phyloP scores from a whole-genome alignment of 1,140 invertebrate species.

The Mamestra configurata region DNA sequence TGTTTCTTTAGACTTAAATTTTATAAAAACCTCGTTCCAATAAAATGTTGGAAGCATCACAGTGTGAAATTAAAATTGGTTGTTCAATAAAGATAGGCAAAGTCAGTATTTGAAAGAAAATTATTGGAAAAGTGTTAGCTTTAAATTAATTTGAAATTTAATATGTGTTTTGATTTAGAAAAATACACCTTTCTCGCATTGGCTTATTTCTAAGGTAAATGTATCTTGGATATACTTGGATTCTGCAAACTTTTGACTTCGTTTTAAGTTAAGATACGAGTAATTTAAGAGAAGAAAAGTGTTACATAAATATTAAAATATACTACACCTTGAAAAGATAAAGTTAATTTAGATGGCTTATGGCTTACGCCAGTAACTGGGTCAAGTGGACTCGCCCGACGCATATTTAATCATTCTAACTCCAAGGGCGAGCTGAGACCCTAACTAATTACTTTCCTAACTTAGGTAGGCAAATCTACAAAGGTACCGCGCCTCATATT shows the following conservation, averaged over 20 bases:
- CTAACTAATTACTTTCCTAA: slow-evolving; percentile 47
- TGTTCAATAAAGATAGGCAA: background rate
- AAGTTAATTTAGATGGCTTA: slow-evolving; percentile 16
- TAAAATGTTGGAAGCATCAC: slow-evolving; percentile 1
- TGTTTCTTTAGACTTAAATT: slow-evolving; percentile 23
- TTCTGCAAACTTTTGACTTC: no score
- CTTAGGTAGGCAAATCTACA: slow-evolving; percentile 39
- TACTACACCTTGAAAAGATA: no score
- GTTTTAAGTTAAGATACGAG: no score
- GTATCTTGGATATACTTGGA: no score
- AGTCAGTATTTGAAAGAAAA: slow-evolving; percentile 10
- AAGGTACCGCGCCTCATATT: slow-evolving; percentile 27
- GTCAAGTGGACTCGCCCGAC: slow-evolving; percentile 6
- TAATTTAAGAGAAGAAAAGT: no score
- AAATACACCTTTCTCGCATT: background rate
- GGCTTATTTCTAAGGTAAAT: background rate
- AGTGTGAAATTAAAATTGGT: slow-evolving; percentile 9
- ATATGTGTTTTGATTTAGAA: background rate
- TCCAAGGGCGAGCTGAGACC: slow-evolving; percentile 39
- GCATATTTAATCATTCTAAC: slow-evolving; percentile 41
- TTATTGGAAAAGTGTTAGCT: background rate
- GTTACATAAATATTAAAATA: no score
- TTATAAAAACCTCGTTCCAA: slow-evolving; percentile 28
- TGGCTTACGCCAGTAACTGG: background rate
- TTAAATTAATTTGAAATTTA: slow-evolving; percentile 3